Percentiles rank a stretch among this genome's conserved stretches.
These are phyloP conservation scores for Oreamnos americanus DNA, from an alignment of 2,113 vertebrate species.

Conservation along the genomic window DNA sequence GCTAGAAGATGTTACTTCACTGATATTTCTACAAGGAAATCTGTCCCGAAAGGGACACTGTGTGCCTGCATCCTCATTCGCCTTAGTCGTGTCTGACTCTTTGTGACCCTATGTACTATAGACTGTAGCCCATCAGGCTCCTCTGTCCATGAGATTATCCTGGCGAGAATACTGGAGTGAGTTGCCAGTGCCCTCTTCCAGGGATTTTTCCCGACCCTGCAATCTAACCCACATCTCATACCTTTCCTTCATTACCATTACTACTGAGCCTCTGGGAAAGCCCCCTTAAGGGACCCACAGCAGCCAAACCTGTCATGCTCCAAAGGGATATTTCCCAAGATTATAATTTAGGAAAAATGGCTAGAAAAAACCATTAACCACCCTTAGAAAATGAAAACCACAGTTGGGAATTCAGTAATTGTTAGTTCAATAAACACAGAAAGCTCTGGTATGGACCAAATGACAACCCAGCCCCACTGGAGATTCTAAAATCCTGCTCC, in stretches of 20 bases:
- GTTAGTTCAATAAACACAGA: background rate
- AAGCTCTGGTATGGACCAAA: background rate
- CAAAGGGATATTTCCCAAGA: background rate
- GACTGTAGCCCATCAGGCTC: background rate
- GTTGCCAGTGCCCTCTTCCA: background rate
- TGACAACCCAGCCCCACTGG: background rate
- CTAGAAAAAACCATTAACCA: background rate
- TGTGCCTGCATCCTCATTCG: background rate
- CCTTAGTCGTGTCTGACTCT: background rate
- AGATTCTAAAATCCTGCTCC: background rate
- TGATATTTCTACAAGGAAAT: background rate
- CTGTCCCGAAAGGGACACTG: background rate
- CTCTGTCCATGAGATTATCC: background rate
- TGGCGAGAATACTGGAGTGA: background rate
- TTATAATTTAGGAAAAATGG: background rate
- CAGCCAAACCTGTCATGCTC: background rate
- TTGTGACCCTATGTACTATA: background rate
- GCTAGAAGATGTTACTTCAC: background rate
- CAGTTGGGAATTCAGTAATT: background rate
- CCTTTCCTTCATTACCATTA: background rate
- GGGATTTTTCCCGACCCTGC: background rate
- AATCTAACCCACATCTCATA: background rate
- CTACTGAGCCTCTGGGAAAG: background rate
- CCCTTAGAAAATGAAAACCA: background rate
- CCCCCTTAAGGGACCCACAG: background rate